Base-by-base conservation (phyloP, 2,797 vertebrate genomes). In the Melanotaenia parkinsoni region DNA sequence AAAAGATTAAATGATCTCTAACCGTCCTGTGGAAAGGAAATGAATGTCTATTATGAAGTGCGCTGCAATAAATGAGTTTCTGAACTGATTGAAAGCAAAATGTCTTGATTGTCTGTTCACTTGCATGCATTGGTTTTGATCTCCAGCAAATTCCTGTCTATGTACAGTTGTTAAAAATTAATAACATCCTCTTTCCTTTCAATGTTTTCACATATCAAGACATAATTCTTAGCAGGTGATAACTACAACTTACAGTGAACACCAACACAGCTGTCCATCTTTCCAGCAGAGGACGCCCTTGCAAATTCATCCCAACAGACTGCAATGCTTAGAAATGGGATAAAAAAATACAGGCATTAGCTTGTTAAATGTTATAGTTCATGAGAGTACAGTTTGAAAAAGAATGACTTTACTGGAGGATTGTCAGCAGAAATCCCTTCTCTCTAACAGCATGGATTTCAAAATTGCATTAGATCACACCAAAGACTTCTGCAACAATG, bases 21-120 rank as follows among this genome's bases (percentile, higher is more conserved):
- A 76, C 82, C 86, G 80, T 94, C 92, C 93, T 93, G 91, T 94
- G 90, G 91, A 93, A 91, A 91, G 89, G 81, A 88, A 90, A 74
- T 89, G 82, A 91, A 90, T 93, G 90, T 94, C 87, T 80, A 67
- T 86, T 90, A 86, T 84, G 61, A 83, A 80, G 64, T 88, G 80
- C 26, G 84, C 86, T 94, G 90, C 88, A 95, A 94, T 95, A 94
- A 95, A 95, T 84, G 67, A 86, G 71, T 91, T 91, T 92, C 87
- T 91, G 77, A 91, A 89, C 70, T 89, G 81, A 88, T 70, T 86
- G 50, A 80, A 62, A 83, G 35, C 6, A 33, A 33, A 33, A 37
- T 32, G 28, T 72, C 40, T 78, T 22, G 7, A 8, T n/a, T 47
- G 61, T 8, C n/a, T 0, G n/a, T 45, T 56, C n/a, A 47, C 8